Conservation (phyloP, 2,113 vertebrate genomes). For the Peromyscus californicus region DNA sequence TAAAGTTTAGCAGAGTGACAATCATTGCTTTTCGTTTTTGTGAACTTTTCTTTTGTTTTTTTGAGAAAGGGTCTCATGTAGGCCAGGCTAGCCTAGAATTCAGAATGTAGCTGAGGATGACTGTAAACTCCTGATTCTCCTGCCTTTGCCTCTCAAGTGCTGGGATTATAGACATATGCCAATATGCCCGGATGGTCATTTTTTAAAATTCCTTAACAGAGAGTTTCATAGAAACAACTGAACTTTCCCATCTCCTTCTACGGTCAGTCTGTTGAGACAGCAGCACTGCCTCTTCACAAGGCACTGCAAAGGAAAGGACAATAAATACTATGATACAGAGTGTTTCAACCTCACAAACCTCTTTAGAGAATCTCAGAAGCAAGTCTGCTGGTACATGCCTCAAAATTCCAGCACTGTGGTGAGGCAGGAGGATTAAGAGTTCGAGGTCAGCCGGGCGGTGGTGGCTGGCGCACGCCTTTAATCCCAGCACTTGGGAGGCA, state of each 20-base stretch:
- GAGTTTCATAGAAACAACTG: neutral
- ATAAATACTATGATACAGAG: neutral
- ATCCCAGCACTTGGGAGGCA: too few relatives aligned
- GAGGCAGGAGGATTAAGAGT: neutral
- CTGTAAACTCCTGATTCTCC: neutral
- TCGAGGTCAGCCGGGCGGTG: neutral
- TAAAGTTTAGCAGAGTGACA: neutral
- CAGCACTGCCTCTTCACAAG: neutral
- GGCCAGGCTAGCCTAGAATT: neutral
- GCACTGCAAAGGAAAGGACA: neutral
- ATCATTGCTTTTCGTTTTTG: slow-evolving; percentile 5
- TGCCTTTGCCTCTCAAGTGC: neutral
- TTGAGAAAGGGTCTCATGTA: neutral
- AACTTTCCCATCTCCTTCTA: neutral
- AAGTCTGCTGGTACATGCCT: neutral
- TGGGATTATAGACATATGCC: neutral
- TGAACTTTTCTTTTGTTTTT: neutral
- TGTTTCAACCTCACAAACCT: neutral
- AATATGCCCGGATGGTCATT: neutral
- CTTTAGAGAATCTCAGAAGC: slow-evolving; percentile 29
- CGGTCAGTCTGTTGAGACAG: neutral
- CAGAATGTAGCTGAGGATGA: neutral
- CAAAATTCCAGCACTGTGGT: neutral
- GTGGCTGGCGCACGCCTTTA: too few relatives aligned
- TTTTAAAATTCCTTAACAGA: slow-evolving; percentile 19